Evolutionary conservation across 2,888 invertebrate species (phyloP).

Genomic region (Molorchus minor): DNA sequence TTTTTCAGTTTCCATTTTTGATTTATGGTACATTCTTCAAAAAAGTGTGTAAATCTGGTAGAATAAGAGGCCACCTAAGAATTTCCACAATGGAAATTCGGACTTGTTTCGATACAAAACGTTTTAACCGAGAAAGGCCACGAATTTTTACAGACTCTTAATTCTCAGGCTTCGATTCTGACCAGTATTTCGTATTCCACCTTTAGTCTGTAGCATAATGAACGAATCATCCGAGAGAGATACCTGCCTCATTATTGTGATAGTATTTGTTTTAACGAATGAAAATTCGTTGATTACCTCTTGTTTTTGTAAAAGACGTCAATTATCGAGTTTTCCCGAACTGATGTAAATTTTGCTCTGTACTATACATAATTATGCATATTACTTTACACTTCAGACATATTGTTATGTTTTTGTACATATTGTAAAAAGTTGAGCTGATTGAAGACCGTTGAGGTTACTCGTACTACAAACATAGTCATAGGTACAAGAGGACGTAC

Average conservation of each 20-base stretch:
- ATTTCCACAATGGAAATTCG: too few species aligned
- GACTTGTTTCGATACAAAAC: too few species aligned
- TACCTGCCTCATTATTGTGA: conserved; percentile 28
- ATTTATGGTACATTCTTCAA: too few species aligned
- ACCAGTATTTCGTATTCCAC: not conserved
- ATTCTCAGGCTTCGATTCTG: too few species aligned
- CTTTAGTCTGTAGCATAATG: conserved; percentile 2
- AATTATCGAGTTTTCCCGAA: conserved; percentile 37
- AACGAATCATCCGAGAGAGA: conserved; percentile 3
- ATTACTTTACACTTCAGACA: conserved; percentile 28
- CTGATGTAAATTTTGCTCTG: conserved; percentile 43
- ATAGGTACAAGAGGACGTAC: conserved; percentile 27
- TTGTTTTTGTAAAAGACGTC: conserved; percentile 39
- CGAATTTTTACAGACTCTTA: too few species aligned
- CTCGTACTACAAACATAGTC: conserved; percentile 37
- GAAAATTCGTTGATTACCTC: conserved; percentile 25
- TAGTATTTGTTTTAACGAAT: conserved; percentile 20
- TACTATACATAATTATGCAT: too few species aligned
- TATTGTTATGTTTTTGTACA: conserved; percentile 39
- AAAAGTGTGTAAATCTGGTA: too few species aligned
- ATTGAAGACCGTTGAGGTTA: conserved; percentile 31
- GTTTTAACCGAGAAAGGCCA: too few species aligned
- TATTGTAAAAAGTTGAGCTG: conserved; percentile 32
- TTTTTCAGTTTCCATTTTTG: too few species aligned
- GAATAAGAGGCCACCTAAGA: too few species aligned